These are phyloP conservation scores for Oligia fasciuncula DNA, from an alignment of 2,888 invertebrate species.

Conservation along the genomic window DNA sequence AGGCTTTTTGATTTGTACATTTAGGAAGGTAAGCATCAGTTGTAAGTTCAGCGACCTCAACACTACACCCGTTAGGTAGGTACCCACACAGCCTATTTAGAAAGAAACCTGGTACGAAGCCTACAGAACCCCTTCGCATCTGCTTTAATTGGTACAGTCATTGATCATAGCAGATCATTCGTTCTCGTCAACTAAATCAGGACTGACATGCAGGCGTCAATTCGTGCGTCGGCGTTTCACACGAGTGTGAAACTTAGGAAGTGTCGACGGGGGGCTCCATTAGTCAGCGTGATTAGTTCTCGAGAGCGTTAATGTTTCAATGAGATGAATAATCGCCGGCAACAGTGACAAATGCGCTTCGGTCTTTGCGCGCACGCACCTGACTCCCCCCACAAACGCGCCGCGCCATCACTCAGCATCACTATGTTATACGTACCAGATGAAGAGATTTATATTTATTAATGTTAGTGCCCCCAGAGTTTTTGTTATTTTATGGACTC, in stretches of 20 bases:
- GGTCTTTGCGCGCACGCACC: constrained; percentile 86
- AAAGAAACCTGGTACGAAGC: constrained; percentile 39
- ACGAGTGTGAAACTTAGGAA: constrained; percentile 87
- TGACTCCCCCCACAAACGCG: constrained; percentile 84
- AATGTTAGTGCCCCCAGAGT: constrained; percentile 78
- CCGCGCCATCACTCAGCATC: constrained; percentile 86
- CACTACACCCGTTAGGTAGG: constrained; percentile 23
- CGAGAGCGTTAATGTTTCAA: constrained; percentile 88
- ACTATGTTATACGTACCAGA: constrained; percentile 81
- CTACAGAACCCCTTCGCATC: constrained; percentile 53
- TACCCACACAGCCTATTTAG: constrained; percentile 26
- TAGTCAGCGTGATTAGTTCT: constrained; percentile 90
- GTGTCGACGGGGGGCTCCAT: constrained; percentile 90
- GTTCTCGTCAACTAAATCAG: constrained; percentile 80
- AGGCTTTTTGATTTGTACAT: not conserved
- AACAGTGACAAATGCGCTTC: constrained; percentile 89
- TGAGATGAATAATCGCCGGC: constrained; percentile 89
- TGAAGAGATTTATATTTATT: constrained; percentile 89
- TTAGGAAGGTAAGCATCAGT: not conserved
- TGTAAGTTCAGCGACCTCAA: constrained; percentile 25
- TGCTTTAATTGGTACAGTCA: constrained; percentile 71
- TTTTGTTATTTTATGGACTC: constrained; percentile 66
- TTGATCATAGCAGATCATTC: constrained; percentile 78
- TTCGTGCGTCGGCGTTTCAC: constrained; percentile 76
- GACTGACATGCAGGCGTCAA: constrained; percentile 76